A percentile compares a stretch with the other conserved stretches of the same genome.
Conservation (phyloP, 2,888 invertebrate species). For the Macrophya alboannulata region DNA sequence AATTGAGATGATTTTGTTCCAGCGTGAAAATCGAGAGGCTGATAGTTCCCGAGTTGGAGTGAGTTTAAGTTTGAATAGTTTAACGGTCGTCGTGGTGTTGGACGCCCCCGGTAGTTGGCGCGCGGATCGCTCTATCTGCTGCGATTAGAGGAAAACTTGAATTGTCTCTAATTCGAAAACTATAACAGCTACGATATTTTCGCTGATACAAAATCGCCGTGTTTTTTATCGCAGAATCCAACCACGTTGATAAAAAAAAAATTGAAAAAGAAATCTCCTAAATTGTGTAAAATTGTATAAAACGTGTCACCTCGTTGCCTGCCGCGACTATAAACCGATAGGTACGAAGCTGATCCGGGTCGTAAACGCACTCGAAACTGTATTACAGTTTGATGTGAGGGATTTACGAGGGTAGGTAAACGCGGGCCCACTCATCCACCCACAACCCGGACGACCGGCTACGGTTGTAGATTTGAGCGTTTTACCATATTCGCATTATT, state of each 20-base stretch:
- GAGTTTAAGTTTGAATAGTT: not conserved
- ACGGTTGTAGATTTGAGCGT: slow-evolving; percentile 29
- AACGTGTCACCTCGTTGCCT: not conserved
- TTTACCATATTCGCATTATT: slow-evolving; percentile 37
- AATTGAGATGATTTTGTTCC: not conserved
- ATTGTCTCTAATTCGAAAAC: not conserved
- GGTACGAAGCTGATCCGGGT: not conserved
- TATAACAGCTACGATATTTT: not conserved
- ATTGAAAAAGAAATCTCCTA: not conserved
- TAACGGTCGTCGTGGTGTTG: not conserved
- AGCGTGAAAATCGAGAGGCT: not conserved
- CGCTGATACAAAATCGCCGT: slow-evolving; percentile 4
- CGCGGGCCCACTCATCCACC: not conserved
- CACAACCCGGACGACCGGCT: not conserved
- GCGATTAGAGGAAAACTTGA: not conserved
- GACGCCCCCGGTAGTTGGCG: slow-evolving; percentile 21
- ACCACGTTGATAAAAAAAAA: not conserved
- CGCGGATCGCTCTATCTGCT: not conserved
- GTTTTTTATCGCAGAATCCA: not conserved
- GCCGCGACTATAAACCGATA: slow-evolving; percentile 18
- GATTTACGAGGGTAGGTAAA: slow-evolving; percentile 35
- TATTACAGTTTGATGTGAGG: slow-evolving; percentile 34
- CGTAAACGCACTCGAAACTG: slow-evolving; percentile 26
- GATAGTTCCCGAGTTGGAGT: not conserved
- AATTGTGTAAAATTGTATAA: not conserved